These are phyloP conservation scores for Agapetus fuscipes DNA, from an alignment of 2,888 invertebrate genomes.

Conservation along the genomic window DNA sequence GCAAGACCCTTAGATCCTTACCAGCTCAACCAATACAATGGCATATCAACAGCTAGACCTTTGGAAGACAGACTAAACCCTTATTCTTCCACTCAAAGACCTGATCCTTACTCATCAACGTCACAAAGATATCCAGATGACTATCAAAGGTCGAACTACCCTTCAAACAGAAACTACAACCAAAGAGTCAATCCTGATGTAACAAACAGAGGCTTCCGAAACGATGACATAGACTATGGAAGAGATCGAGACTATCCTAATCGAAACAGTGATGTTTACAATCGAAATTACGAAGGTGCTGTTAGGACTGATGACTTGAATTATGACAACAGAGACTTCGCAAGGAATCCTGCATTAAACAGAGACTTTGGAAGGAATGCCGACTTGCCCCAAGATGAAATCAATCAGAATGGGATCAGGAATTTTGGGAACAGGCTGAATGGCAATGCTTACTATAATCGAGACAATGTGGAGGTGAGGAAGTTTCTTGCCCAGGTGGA, in stretches of 20 bases:
- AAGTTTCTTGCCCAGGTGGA: slow-evolving; percentile 62
- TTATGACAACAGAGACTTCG: slow-evolving; percentile 27
- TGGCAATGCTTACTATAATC: slow-evolving; percentile 27
- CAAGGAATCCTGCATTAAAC: slow-evolving; percentile 24
- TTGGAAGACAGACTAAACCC: slow-evolving; percentile 14
- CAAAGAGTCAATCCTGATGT: slow-evolving; percentile 37
- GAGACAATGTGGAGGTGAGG: slow-evolving; percentile 31
- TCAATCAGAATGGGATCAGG: slow-evolving; percentile 42
- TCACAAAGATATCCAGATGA: slow-evolving; percentile 13
- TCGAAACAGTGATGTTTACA: slow-evolving; percentile 21
- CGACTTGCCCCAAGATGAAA: too few relatives aligned
- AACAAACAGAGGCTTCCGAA: slow-evolving; percentile 40
- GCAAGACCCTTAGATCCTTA: slow-evolving; percentile 28
- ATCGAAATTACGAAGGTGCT: slow-evolving; percentile 5
- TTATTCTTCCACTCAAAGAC: slow-evolving; percentile 32
- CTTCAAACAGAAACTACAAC: slow-evolving; percentile 18
- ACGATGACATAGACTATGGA: slow-evolving; percentile 30
- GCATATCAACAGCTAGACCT: slow-evolving; percentile 13
- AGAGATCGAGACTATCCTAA: slow-evolving; percentile 26
- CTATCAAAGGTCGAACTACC: slow-evolving; percentile 20
- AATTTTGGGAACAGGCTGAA: slow-evolving; percentile 22
- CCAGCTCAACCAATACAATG: slow-evolving; percentile 26
- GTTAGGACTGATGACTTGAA: slow-evolving; percentile 38
- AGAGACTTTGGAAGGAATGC: slow-evolving; percentile 26
- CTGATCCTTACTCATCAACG: slow-evolving; percentile 18